Base-by-base conservation (phyloP, 2,888 invertebrate species). In the Podabrus alpinus region DNA sequence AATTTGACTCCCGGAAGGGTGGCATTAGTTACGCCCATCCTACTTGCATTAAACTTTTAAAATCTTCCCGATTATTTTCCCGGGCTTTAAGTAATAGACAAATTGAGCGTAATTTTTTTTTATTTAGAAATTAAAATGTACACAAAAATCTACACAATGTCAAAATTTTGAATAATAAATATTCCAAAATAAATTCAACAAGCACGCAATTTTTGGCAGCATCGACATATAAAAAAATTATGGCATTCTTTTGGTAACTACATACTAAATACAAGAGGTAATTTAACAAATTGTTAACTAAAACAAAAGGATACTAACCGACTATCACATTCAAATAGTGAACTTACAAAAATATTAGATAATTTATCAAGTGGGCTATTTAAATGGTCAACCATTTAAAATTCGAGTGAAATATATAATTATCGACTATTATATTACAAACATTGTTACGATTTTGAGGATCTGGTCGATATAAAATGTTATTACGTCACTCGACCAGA, bases 1-100 rank as follows among this genome's bases (percentile, higher is more conserved):
- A 61, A 70, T 72, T 69, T 74, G 77, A 78, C 80, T 84, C 81
- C 81, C 84, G 84, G 85, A 85, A 84, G 86, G 86, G 86, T 86
- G 86, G 83, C 84, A 82, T 82, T 82, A 85, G 86, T 86, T 85
- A 86, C 86, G 86, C 86, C 86, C 85, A 86, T 86, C 84, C 84
- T 85, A 84, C 84, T 83, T 82, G 80, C 78, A 82, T 78, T 80
- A 66, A 77, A 81, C 79, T 80, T 81, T 64, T 64, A 19, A 59
- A 61, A 68, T 59, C 59, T 59, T 16, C n/a, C 62, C 15, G 71
- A 1, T 45, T n/a, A n/a, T n/a, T 45, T 45, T 45, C 45, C 13
- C n/a, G 13, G 45, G 45, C n/a, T 45, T 7, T 13, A 45, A 45
- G 45, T n/a, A 45, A 45, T n/a, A 45, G n/a, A 45, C 45, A 13